Base-by-base conservation (phyloP, 2,113 vertebrate genomes). In the Myanophis thanlyinensis region DNA sequence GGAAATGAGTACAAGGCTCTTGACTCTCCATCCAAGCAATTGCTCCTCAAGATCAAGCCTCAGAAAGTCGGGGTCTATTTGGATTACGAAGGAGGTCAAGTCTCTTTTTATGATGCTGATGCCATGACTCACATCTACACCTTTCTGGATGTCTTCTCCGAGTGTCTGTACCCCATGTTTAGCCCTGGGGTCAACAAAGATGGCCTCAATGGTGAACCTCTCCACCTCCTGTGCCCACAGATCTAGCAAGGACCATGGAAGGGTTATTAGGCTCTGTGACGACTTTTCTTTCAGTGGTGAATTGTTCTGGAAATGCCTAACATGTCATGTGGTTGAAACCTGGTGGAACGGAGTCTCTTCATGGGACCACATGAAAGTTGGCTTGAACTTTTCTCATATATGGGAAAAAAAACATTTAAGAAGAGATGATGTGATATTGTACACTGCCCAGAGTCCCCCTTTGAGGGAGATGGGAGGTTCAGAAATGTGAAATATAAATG, bases 41-140 rank as follows among this genome's bases (percentile, higher is more conserved):
- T 97, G 92, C 95, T 94, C 94, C 96, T 96, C 12, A 95, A 93
- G 54, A 93, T 91, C 91, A 98, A 96, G 90, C 97, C 98, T 1
- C 96, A 88, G 95, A 98, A 93, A 88, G 96, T 98, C 87, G 98
- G 96, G 0, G 95, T 98, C 59, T 98, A 98, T 94, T 91, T 98
- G 96, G 98, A 98, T 95, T 98, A 98, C 49, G 92, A 96, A 9
- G 98, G 97, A 30, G 98, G 98, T 52, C 96, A 94, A 3, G 97
- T 98, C 93, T 98, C 98, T 85, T 98, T 98, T 96, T 98, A 97
- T 96, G 98, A 98, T 0, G 96, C 96, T 0, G 98, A 98, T 73
- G 98, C 98, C 44, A 97, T 98, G 84, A 95, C 96, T 90, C 98
- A 98, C 15, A 98, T 98, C 44, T 90, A 98, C 93, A 98, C 98